Evolutionary conservation across 1,140 invertebrate species (phyloP).

Genomic region (Grapholita molesta): DNA sequence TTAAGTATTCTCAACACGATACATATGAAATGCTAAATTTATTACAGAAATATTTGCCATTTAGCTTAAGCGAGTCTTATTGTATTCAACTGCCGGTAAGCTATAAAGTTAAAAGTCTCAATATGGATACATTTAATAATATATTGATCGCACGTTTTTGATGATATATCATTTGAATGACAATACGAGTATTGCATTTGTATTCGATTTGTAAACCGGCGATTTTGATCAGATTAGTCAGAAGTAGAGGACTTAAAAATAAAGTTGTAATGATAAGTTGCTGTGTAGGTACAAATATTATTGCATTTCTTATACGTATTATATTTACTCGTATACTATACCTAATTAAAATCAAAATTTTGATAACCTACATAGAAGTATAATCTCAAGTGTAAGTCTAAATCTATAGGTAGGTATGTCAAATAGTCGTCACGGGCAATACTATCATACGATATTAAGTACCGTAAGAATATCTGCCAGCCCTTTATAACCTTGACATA

Average conservation of each 20-base stretch:
- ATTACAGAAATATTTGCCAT: neutral
- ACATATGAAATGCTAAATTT: neutral
- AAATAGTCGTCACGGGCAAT: too few relatives aligned
- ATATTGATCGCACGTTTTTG: constrained; percentile 56
- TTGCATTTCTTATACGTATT: too few relatives aligned
- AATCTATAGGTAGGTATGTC: too few relatives aligned
- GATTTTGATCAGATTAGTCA: constrained; percentile 34
- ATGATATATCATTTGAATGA: constrained; percentile 49
- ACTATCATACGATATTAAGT: too few relatives aligned
- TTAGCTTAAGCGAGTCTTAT: neutral
- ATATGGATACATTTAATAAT: constrained; percentile 48
- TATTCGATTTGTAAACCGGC: constrained; percentile 42
- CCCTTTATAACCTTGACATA: too few relatives aligned
- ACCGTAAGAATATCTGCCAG: too few relatives aligned
- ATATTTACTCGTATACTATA: too few relatives aligned
- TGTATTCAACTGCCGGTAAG: constrained; percentile 18
- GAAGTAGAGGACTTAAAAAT: constrained; percentile 10
- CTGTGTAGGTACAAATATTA: too few relatives aligned
- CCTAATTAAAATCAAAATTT: too few relatives aligned
- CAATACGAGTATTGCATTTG: constrained; percentile 44
- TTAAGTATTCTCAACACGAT: neutral
- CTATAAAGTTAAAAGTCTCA: constrained; percentile 42
- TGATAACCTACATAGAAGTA: too few relatives aligned
- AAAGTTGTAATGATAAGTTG: neutral
- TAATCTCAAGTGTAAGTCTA: too few relatives aligned